phyloP scores from a whole-genome alignment of 1,140 invertebrate genomes.

The Sesamia nonagrioides region DNA sequence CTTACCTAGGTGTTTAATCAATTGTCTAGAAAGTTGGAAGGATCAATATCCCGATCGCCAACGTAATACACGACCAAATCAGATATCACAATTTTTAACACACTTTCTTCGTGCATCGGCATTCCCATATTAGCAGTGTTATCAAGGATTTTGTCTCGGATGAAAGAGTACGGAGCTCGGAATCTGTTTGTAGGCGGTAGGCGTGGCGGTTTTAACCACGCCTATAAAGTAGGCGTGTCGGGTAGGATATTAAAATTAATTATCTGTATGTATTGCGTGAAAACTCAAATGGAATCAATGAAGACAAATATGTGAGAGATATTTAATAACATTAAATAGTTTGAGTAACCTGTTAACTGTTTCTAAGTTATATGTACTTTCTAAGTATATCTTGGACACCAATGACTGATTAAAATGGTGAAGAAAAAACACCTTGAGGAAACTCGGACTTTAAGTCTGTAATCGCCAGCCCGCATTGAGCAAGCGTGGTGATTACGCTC shows the following conservation, averaged over 20 bases:
- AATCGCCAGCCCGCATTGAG: too few relatives aligned
- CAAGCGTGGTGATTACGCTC: too few relatives aligned
- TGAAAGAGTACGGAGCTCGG: slow-evolving; percentile 61
- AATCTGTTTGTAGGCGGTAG: slow-evolving; percentile 67
- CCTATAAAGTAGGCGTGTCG: slow-evolving; percentile 72
- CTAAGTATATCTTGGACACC: too few relatives aligned
- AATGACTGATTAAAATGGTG: too few relatives aligned
- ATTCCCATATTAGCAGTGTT: slow-evolving; percentile 72
- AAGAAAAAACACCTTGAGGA: too few relatives aligned
- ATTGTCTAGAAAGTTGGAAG: slow-evolving; percentile 83
- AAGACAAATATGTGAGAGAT: background rate
- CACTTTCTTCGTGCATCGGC: slow-evolving; percentile 54
- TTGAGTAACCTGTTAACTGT: background rate
- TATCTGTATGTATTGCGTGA: slow-evolving; percentile 43
- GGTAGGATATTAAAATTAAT: slow-evolving; percentile 59
- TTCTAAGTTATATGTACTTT: too few relatives aligned
- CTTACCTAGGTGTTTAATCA: slow-evolving; percentile 66
- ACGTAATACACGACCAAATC: slow-evolving; percentile 65
- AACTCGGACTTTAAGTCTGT: too few relatives aligned
- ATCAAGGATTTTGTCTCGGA: slow-evolving; percentile 74
- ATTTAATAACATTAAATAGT: background rate
- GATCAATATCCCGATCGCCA: slow-evolving; percentile 81
- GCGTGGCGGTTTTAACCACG: slow-evolving; percentile 73
- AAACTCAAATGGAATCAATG: background rate
- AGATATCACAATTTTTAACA: slow-evolving; percentile 59